These are phyloP conservation scores for Papilio gigon DNA, from an alignment of 2,888 invertebrate species.

Conservation along the genomic window DNA sequence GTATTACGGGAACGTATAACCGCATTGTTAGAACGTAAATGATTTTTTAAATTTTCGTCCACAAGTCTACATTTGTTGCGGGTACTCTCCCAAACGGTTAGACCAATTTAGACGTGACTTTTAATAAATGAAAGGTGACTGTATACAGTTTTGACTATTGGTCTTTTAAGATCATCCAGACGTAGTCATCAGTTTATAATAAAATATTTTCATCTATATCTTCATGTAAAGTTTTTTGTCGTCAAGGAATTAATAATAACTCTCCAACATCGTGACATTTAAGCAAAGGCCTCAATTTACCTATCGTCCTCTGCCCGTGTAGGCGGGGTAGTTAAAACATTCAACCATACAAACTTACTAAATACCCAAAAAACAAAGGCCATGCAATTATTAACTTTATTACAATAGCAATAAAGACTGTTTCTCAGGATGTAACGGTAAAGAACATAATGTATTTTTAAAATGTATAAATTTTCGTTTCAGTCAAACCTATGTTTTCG, in stretches of 20 bases:
- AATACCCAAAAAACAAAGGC: conserved; percentile 13
- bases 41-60: no score
- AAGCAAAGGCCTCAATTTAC: conserved; percentile 65
- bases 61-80: no score
- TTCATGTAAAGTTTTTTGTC: conserved; percentile 45
- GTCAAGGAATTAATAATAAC: conserved; percentile 60
- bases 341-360: conserved; percentile 46
- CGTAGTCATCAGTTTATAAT: no score
- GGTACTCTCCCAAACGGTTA: no score
- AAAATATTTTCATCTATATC: background rate
- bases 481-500: conserved; percentile 59
- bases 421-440: background rate
- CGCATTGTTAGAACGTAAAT: no score
- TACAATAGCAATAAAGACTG: background rate
- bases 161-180: no score
- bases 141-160: no score
- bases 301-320: conserved; percentile 52
- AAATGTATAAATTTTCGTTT: conserved; percentile 55
- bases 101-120: no score
- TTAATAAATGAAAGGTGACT: no score
- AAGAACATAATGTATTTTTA: conserved; percentile 41
- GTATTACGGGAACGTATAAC: no score
- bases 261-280: conserved; percentile 65
- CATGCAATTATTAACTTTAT: conserved; percentile 44
- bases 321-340: conserved; percentile 57